Conservation (phyloP, 2,888 invertebrate genomes). For the Matsumyia berberina region DNA sequence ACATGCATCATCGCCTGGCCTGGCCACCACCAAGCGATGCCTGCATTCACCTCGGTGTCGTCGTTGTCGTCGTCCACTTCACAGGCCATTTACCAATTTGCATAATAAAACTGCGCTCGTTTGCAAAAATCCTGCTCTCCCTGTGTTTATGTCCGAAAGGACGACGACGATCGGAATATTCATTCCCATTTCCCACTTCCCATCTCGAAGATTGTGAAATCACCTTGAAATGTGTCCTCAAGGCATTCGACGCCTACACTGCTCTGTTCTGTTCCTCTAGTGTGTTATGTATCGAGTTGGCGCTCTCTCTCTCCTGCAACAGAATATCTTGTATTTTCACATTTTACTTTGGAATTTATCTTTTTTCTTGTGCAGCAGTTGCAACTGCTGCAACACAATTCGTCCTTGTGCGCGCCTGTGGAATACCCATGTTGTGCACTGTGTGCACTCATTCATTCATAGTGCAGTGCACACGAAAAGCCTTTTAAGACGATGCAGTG, state of each 20-base stretch:
- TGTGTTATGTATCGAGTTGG: conserved; percentile 43
- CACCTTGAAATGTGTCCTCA: conserved; percentile 75
- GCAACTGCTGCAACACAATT: conserved; percentile 61
- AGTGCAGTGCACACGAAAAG: conserved; percentile 73
- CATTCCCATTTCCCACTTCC: conserved; percentile 35
- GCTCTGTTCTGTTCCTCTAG: conserved; percentile 20
- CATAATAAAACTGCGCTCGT: conserved; percentile 75
- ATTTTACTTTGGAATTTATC: conserved; percentile 68
- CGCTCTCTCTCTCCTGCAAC: conserved; percentile 25
- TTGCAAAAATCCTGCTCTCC: conserved; percentile 62
- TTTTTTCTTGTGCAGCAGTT: conserved; percentile 46
- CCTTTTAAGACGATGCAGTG: conserved; percentile 72
- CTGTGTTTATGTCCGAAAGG: conserved; percentile 45
- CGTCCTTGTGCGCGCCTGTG: conserved; percentile 70
- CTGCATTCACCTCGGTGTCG: conserved; percentile 33
- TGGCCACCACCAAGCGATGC: conserved; percentile 12
- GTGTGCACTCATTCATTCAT: conserved; percentile 74
- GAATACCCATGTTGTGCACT: conserved; percentile 65
- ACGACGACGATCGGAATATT: conserved; percentile 56
- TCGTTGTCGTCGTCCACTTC: conserved; percentile 69
- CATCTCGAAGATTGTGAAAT: conserved; percentile 70
- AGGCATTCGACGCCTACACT: conserved; percentile 68
- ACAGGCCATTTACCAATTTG: conserved; percentile 77
- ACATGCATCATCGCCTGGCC: conserved; percentile 75
- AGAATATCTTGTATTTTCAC: conserved; percentile 64